phyloP scores from a whole-genome alignment of 1,140 invertebrate species.

The Heliothis subflexa region DNA sequence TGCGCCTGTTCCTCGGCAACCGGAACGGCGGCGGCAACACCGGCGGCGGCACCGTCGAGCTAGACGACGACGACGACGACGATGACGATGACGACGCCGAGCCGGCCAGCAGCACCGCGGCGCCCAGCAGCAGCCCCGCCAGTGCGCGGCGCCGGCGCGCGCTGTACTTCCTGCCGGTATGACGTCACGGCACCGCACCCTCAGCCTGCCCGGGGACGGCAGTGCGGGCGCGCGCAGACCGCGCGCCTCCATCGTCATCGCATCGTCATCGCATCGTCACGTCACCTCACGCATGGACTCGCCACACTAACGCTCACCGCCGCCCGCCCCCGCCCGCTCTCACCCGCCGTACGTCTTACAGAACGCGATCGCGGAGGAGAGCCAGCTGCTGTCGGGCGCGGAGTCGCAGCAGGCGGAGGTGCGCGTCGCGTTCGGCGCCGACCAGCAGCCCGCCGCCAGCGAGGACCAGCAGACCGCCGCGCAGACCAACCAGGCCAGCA shows the following conservation, averaged over 20 bases:
- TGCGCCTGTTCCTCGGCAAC: slow-evolving; percentile 86
- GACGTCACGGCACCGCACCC: slow-evolving; percentile 74
- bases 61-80: slow-evolving; percentile 81
- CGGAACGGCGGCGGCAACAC: slow-evolving; percentile 74
- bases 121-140: slow-evolving; percentile 70
- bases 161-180: slow-evolving; percentile 81
- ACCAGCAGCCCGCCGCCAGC: slow-evolving; percentile 69
- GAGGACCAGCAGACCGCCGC: slow-evolving; percentile 86
- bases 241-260: slow-evolving; percentile 65
- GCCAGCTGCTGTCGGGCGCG: slow-evolving; percentile 83
- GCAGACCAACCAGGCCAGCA: slow-evolving; percentile 84
- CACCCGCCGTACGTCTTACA: slow-evolving; percentile 68
- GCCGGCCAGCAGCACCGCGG: slow-evolving; percentile 60
- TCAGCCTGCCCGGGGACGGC: slow-evolving; percentile 77
- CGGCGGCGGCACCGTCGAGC: slow-evolving; percentile 71
- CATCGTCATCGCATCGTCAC: slow-evolving; percentile 75
- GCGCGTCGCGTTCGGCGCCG: slow-evolving; percentile 88
- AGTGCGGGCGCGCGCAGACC: slow-evolving; percentile 74
- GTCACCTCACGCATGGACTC: slow-evolving; percentile 85
- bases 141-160: slow-evolving; percentile 73
- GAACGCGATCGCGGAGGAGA: slow-evolving; percentile 83
- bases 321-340: slow-evolving; percentile 9
- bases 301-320: slow-evolving; percentile 69
- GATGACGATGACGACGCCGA: slow-evolving; percentile 73
- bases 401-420: slow-evolving; percentile 89